A percentile compares a stretch with the other conserved stretches of the same genome.
phyloP scores from a whole-genome alignment of 2,113 vertebrate species.

The Sterrhoptilus dennistouni region DNA sequence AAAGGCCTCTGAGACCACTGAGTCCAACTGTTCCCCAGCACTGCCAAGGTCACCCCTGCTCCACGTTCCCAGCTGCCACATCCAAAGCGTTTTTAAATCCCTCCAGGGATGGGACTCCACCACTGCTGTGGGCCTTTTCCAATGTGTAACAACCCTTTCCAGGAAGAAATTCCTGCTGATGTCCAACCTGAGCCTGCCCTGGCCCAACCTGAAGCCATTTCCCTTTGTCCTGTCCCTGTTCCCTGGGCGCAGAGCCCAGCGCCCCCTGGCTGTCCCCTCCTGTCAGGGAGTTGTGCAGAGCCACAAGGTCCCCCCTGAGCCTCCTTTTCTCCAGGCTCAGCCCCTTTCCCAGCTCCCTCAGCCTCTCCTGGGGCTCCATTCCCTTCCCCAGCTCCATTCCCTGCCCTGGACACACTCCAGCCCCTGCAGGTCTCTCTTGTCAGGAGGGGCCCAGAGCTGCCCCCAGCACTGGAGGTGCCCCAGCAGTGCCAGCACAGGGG shows the following conservation, averaged over 20 bases:
- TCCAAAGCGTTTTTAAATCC: neutral
- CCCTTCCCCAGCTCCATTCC: neutral
- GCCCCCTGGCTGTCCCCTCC: neutral
- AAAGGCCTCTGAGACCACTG: neutral
- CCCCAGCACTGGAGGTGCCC: neutral
- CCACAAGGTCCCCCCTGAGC: neutral
- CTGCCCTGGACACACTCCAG: neutral
- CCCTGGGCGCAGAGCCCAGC: neutral
- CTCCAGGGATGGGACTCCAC: neutral
- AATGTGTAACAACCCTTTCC: neutral
- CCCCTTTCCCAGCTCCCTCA: neutral
- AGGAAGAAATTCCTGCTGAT: rapidly evolving
- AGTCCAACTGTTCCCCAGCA: neutral
- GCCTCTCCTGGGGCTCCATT: neutral
- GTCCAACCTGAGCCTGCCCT: neutral
- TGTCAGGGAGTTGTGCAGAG: neutral
- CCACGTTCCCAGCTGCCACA: neutral
- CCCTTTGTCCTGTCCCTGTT: neutral
- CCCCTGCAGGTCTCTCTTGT: neutral
- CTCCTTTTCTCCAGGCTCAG: neutral
- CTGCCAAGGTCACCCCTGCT: neutral
- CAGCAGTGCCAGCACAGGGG: neutral
- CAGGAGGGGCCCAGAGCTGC: neutral
- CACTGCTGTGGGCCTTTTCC: neutral
- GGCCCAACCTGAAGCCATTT: neutral